phyloP scores from a whole-genome alignment of 2,888 invertebrate genomes.

The Euplagia quadripunctaria region DNA sequence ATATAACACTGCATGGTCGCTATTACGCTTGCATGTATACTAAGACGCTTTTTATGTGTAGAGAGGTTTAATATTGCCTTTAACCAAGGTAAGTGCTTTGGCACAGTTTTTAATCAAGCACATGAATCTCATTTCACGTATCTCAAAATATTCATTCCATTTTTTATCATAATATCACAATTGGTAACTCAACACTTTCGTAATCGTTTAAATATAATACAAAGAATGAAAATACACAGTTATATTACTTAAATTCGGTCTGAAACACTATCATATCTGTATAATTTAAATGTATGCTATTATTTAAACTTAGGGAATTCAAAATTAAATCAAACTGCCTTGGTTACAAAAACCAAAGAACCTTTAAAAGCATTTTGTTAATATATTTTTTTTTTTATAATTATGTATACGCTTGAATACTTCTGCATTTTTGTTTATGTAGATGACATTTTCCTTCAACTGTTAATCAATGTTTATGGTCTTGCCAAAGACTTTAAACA shows the following conservation, averaged over 20 bases:
- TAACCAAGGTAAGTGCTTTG: constrained; percentile 52
- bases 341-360: not conserved
- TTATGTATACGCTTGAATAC: not conserved
- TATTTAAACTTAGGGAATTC: not conserved
- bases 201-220: not conserved
- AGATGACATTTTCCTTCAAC: constrained; percentile 18
- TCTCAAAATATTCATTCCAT: not conserved
- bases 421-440: constrained; percentile 4
- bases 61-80: constrained; percentile 60
- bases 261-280: not conserved
- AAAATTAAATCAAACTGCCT: not conserved
- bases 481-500: not conserved
- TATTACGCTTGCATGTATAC: constrained; percentile 82
- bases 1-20: constrained; percentile 81
- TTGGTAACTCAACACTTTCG: not conserved
- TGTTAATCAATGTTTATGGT: not conserved
- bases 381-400: not conserved
- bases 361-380: not conserved
- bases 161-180: not conserved
- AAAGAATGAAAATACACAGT: not conserved
- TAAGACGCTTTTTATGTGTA: constrained; percentile 85
- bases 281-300: not conserved
- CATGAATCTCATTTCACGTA: constrained; percentile 32
- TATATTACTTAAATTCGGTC: not conserved
- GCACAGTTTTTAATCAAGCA: constrained; percentile 58